These are phyloP conservation scores for Sanderia malayensis DNA, from an alignment of 30 jellyfish, hydroid and myxozoan genomes.

Conservation along the genomic window DNA sequence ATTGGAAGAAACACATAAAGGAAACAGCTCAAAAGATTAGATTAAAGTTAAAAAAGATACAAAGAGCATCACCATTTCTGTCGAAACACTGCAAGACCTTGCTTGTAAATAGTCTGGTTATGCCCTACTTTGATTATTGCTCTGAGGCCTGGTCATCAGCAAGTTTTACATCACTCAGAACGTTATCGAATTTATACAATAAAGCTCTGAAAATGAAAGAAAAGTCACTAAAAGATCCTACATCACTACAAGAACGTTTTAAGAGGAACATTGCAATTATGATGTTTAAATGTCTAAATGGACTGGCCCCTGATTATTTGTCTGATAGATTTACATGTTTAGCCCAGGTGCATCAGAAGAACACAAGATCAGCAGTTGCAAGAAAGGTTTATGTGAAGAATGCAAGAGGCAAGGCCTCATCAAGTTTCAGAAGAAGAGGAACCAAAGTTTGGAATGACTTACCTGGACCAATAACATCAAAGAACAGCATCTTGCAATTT, in stretches of 20 bases:
- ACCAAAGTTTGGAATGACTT: background rate
- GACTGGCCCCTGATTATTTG: background rate
- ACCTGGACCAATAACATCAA: background rate
- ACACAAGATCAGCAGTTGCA: background rate
- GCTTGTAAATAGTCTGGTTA: background rate
- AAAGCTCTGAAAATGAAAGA: background rate
- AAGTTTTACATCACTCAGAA: background rate
- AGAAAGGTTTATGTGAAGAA: background rate
- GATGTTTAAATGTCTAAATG: background rate
- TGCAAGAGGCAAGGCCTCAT: background rate
- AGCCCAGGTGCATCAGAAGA: background rate
- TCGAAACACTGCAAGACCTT: background rate
- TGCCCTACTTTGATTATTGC: background rate
- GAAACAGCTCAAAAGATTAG: background rate
- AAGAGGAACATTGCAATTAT: background rate
- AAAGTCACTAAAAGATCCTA: too few relatives aligned
- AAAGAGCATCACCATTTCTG: background rate
- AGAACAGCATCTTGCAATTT: background rate
- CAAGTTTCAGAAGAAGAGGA: background rate
- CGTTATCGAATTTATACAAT: background rate
- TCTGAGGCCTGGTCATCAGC: background rate
- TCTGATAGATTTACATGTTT: too few relatives aligned
- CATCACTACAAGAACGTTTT: too few relatives aligned
- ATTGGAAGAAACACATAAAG: background rate
- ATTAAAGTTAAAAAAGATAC: too few relatives aligned